Evolutionary conservation across 1,140 invertebrate species (phyloP), one percentile per base, ranked within the genome.

Genomic region (Nomia melanderi): DNA sequence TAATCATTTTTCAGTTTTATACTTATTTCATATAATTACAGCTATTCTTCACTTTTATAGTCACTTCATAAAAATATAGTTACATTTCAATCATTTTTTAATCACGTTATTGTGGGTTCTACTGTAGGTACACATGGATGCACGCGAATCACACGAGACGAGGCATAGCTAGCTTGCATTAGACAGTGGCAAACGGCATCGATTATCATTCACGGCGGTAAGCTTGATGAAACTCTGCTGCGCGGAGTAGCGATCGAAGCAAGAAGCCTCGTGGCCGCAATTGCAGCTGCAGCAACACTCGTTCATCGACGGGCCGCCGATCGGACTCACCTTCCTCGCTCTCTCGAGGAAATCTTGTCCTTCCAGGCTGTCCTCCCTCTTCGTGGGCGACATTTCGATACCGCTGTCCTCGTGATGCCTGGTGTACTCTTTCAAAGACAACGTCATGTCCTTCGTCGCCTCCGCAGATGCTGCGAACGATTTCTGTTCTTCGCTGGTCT

Each of bases 291-390:
- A 69, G 41, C 14, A 80, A 33, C 23, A 54, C 12, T 70, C 39
- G n/a, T 78, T 73, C 31, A 81, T 60, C n/a, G 53, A 23, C 8
- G 59, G 20, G 41, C n/a, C 71, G 1, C 56, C 72, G 23, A 72
- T 59, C 27, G 62, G 44, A 88, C 92, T 90, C 88, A 93, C 92
- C 92, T 92, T 90, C 70, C 89, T 91, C 71, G 92, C 82, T 66
- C 83, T 85, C 60, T 82, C 88, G 60, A 90, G 66, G 60, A 92
- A 86, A 29, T 90, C 90, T 25, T 88, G 87, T 7, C 78, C 88
- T 25, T 88, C 87, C n/a, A 79, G 63, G 29, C 82, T 76, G 41
- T 84, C 76, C 14, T 76, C 72, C 25, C 78, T 79, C 20, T 81
- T 86, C 17, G 57, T 81, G 17, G 87, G 78, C 3, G 85, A 84